Evolutionary conservation across 2,797 vertebrate genomes (phyloP).

Genomic region (Octomys mimax): DNA sequence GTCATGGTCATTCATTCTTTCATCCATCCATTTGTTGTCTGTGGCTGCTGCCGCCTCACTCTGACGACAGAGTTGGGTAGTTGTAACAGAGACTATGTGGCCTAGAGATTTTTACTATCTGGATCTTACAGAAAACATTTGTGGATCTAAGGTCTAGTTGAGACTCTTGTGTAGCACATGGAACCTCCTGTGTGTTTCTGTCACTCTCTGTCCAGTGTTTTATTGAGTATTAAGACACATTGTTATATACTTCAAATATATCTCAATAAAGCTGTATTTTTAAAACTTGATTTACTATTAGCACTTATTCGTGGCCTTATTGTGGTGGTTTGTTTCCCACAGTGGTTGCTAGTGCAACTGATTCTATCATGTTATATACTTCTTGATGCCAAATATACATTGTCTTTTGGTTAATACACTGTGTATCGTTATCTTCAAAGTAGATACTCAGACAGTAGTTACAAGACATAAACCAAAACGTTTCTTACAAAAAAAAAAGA

Average conservation of each 20-base stretch:
- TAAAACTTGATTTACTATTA: constrained; percentile 1
- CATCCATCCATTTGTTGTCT: background rate
- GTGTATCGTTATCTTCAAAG: no score
- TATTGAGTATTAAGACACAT: background rate
- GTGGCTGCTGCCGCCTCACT: background rate
- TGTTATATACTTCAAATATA: constrained; percentile 19
- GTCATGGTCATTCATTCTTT: background rate
- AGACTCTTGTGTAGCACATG: background rate
- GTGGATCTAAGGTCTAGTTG: constrained; percentile 3
- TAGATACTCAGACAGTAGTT: background rate
- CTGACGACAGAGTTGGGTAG: background rate
- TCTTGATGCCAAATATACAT: background rate
- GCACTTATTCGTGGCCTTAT: background rate
- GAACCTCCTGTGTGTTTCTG: background rate
- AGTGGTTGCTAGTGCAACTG: background rate
- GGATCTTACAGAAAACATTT: constrained; percentile 49
- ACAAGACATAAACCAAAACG: background rate
- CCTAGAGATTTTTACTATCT: background rate
- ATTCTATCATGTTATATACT: background rate
- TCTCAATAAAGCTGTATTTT: constrained; percentile 21
- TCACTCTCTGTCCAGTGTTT: background rate
- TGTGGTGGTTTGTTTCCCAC: background rate
- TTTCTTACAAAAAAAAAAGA: background rate
- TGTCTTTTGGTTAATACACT: background rate
- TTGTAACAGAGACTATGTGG: background rate